Conservation (phyloP, 35 echinoderm and acorn worm species). For the Strongylocentrotus purpuratus region DNA sequence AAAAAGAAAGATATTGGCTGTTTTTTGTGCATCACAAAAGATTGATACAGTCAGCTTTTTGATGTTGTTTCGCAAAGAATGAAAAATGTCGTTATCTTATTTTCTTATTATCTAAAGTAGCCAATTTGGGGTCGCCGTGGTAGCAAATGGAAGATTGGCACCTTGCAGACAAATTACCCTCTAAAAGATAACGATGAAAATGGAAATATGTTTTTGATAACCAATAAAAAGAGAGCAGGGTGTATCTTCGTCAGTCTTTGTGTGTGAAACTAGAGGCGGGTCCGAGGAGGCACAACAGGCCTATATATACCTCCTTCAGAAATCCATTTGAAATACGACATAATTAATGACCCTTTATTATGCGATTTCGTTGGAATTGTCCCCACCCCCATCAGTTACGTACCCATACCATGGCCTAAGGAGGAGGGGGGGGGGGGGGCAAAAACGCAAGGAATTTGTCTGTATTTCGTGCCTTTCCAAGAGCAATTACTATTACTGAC, state of each 20-base stretch:
- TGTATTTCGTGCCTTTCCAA: no score
- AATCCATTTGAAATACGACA: no score
- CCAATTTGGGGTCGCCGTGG: background rate
- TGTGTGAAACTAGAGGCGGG: background rate
- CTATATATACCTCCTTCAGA: no score
- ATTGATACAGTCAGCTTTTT: slow-evolving; percentile 11
- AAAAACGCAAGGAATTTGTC: no score
- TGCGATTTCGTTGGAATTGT: no score
- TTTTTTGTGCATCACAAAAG: background rate
- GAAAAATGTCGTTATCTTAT: background rate
- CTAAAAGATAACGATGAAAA: background rate
- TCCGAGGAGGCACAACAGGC: no score
- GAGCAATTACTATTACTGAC: no score
- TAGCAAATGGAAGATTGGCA: background rate
- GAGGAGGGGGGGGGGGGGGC: no score
- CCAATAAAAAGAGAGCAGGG: background rate
- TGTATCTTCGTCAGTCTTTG: background rate
- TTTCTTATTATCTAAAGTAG: background rate
- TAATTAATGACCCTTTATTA: no score
- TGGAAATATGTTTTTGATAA: background rate
- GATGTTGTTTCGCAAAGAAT: background rate
- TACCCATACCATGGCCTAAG: no score
- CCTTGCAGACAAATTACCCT: background rate
- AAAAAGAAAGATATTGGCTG: background rate
- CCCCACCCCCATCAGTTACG: no score